Evolutionary conservation across 2,797 vertebrate genomes (phyloP).

Genomic region (Danio albolineatus): DNA sequence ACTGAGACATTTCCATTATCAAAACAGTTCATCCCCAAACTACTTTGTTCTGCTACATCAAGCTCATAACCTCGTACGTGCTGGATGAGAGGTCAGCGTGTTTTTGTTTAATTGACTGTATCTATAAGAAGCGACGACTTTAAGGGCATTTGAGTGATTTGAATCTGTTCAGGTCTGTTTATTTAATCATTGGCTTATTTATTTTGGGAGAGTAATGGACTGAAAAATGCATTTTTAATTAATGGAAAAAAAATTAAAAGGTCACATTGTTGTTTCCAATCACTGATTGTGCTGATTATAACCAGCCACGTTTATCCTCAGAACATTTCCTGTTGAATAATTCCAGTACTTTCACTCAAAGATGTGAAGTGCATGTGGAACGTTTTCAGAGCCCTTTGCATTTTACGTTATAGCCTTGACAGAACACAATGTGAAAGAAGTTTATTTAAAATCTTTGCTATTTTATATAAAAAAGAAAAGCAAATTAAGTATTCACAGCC

Average conservation of each 20-base stretch:
- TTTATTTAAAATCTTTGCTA: no score
- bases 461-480: no score
- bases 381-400: no score
- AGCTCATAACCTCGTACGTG: slow-evolving; percentile 19
- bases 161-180: slow-evolving; percentile 14
- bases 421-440: no score
- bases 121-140: neutral
- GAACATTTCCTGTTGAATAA: slow-evolving; percentile 15
- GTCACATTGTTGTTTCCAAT: neutral
- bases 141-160: neutral
- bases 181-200: slow-evolving; percentile 16
- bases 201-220: neutral
- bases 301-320: neutral
- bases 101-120: neutral
- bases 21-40: slow-evolving; percentile 31
- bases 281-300: slow-evolving; percentile 14
- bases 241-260: neutral
- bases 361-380: no score
- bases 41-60: slow-evolving; percentile 25
- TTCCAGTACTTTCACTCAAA: neutral
- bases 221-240: slow-evolving; percentile 14
- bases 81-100: slow-evolving; percentile 1
- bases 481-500: no score
- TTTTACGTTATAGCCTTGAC: no score
- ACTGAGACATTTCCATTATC: slow-evolving; percentile 15